Evolutionary conservation across 2,797 vertebrate genomes (phyloP).

Genomic region (Acestrorhynchus altus): DNA sequence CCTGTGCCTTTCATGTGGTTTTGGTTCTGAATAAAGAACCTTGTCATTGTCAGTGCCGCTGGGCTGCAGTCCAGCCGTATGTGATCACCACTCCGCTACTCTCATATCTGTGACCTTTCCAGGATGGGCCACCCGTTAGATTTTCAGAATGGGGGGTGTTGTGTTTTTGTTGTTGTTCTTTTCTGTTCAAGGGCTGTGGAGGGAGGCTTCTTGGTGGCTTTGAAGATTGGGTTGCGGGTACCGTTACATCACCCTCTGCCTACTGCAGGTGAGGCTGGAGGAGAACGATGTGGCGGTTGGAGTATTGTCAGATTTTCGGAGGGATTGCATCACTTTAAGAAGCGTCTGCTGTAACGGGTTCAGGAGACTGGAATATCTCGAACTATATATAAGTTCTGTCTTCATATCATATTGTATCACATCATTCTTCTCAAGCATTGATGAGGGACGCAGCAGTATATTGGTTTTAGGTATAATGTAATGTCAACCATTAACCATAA

Average conservation of each 20-base stretch:
- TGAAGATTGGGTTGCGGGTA: conserved; percentile 72
- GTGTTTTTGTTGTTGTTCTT: conserved; percentile 55
- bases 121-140: conserved; percentile 32
- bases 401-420: neutral
- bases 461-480: no score
- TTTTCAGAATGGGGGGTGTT: conserved; percentile 69
- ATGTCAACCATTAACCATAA: no score
- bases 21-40: conserved; percentile 47
- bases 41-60: conserved; percentile 53
- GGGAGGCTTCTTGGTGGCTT: conserved; percentile 63
- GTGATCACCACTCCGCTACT: conserved; percentile 44
- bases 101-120: conserved; percentile 50
- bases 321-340: conserved; percentile 64
- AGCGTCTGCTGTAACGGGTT: conserved; percentile 46
- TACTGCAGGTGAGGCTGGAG: conserved; percentile 73
- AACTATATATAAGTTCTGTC: neutral
- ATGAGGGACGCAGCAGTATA: no score
- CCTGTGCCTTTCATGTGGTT: conserved; percentile 55
- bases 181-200: conserved; percentile 40
- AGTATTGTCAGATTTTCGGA: conserved; percentile 61
- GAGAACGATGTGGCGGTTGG: conserved; percentile 66
- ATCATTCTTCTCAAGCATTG: conserved; percentile 1
- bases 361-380: conserved; percentile 1
- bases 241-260: conserved; percentile 71
- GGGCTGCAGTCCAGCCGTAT: conserved; percentile 51